Evolutionary conservation across 2,797 vertebrate genomes (phyloP), one percentile per base, ranked within the genome.

Genomic region (Falco rusticolus): DNA sequence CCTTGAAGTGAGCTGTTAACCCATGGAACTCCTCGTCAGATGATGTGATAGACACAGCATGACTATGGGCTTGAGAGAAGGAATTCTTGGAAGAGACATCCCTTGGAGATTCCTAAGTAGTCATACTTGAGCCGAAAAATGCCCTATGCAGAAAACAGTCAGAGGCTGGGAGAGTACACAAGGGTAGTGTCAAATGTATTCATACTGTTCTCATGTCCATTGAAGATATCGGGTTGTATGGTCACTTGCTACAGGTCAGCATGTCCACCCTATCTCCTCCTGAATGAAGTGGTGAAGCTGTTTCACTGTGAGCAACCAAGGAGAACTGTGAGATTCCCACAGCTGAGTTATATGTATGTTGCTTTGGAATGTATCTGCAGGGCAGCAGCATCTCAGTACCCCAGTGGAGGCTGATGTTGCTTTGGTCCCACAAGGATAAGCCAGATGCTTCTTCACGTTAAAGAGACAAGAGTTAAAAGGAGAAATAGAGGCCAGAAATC

Each of bases 11-110:
- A 84, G 45, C 16, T 19, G 31, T 77, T 48, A 89, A 69, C 16
- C 29, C 0, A 0, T 24, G 21, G 33, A 80, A 48, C 12, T 72
- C 26, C 19, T 48, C 4, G 1, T 31, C 19, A 54, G 48, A 43
- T n/a, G 13, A 68, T 21, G 47, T 47, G 33, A 9, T 39, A 45
- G n/a, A 22, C 1, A 4, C 7, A 65, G 28, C 8, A 19, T 12
- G 26, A 61, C n/a, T 56, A 16, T 16, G 26, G 43, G 10, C 1
- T 1, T 74, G 16, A 80, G 41, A n/a, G 31, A 13, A 76, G 9
- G 26, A 71, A 16, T 21, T 29, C 43, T 80, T 69, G 47, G n/a
- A 71, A 79, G 13, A 83, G 5, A 57, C 2, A 24, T 57, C 45
- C 14, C 7, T 6, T 48, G 57, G 53, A 41, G n/a, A 31, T 64